Base-by-base conservation (phyloP, 2,113 vertebrate genomes). In the Elephantulus edwardii region DNA sequence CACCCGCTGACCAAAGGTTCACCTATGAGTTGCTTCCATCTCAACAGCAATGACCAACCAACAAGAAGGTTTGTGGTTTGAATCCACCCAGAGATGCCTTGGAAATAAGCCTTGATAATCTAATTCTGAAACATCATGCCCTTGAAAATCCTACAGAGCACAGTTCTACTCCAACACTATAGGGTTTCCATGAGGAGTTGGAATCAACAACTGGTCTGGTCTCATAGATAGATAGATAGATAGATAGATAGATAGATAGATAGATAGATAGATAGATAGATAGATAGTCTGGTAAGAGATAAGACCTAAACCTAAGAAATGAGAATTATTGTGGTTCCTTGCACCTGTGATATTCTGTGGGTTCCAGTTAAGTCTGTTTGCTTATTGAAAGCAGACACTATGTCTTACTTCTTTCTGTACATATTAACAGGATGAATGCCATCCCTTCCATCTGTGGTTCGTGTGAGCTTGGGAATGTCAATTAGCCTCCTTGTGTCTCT, bases 331-430 rank as follows among this genome's bases (percentile, higher is more conserved):
- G 30, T 40, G 16, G 44, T 95, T 92, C 70, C 54, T 52, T 78
- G 81, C 33, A 62, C 30, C 40, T 66, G 11, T 54, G 66, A 88
- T 91, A 80, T 64, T 74, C 28, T 78, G 3, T 82, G 76, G 17
- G 58, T 83, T 62, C 88, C 56, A 28, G 77, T 56, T 50, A 87
- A 72, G 22, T 86, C 70, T 64, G 56, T 72, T 85, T 78, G 74
- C 58, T 85, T 44, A 89, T 20, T 60, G 62, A 81, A 87, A 52
- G 38, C 38, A 58, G 44, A 6, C 48, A 77, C n/a, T n/a, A 38
- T 35, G n/a, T 75, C 30, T 46, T 30, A 82, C n/a, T 35, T 66
- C 26, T 88, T 56, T 90, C 46, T n/a, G 13, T 72, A 64, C 8
- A 40, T 35, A 46, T 42, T 30, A 26, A 16, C 24, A 26, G 5